Conservation (phyloP, 1,140 invertebrate species). For the Drosophila mayri region DNA sequence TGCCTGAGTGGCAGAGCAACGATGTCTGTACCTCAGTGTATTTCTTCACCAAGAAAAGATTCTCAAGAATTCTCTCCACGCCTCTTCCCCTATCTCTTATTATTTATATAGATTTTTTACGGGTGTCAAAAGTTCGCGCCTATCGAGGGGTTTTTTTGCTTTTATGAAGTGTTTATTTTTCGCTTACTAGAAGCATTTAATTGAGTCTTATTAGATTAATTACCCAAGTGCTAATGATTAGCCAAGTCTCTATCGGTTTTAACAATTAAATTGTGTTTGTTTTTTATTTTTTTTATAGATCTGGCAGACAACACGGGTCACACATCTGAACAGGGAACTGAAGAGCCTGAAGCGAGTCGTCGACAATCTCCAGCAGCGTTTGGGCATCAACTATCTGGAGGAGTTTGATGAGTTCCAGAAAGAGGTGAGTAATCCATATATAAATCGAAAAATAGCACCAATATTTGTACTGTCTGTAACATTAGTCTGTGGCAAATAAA, state of each 20-base stretch:
- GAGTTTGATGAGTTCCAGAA: constrained; percentile 77
- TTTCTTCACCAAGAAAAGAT: constrained; percentile 43
- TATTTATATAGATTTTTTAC: constrained; percentile 3
- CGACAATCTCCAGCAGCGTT: constrained; percentile 64
- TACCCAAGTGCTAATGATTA: constrained; percentile 29
- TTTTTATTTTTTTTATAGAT: constrained; percentile 51
- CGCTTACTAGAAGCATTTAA: constrained; percentile 52
- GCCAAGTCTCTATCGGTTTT: not conserved
- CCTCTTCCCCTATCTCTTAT: constrained; percentile 29
- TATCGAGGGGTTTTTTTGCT: not conserved
- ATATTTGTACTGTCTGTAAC: constrained; percentile 19
- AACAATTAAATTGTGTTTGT: not conserved
- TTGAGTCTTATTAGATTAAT: constrained; percentile 67
- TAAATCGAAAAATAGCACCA: constrained; percentile 12
- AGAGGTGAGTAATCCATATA: constrained; percentile 56
- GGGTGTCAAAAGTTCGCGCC: constrained; percentile 32
- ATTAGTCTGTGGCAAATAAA: constrained; percentile 29
- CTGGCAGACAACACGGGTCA: constrained; percentile 69
- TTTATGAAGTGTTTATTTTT: constrained; percentile 50
- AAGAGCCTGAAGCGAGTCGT: constrained; percentile 54
- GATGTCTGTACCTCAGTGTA: constrained; percentile 31
- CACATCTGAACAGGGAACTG: constrained; percentile 68
- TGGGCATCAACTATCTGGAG: constrained; percentile 78
- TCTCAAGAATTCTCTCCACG: not conserved
- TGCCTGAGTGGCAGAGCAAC: constrained; percentile 55